Base-by-base conservation (phyloP, 2,888 invertebrate species). In the Eupithecia pulchellata region DNA sequence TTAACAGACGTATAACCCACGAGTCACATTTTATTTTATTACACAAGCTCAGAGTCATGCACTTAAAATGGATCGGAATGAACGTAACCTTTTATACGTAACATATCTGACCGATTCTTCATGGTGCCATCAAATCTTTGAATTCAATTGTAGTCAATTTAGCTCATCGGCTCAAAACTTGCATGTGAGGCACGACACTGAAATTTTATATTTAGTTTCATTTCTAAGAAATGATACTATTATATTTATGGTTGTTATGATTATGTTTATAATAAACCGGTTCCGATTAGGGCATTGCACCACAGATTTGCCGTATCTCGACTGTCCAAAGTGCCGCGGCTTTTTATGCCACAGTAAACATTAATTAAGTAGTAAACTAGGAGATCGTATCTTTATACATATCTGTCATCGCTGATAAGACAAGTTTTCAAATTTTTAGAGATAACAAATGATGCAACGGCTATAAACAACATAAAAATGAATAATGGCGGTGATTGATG, bases 141-240 rank as follows among this genome's bases (percentile, higher is more conserved):
- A 81, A 86, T 84, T 87, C 93, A 92, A 93, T 93, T 93, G 93
- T 90, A 81, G 80, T 82, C 86, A 86, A 90, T 89, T 90, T 89
- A 89, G 85, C 86, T 87, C 88, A 90, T 90, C 91, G 89, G 89
- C 82, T 86, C 86, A 86, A 87, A 89, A 86, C 79, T 84, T 87
- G 84, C 85, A 86, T 88, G 86, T 88, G 89, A 90, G 89, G 87
- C 88, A 87, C 83, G 84, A 83, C 87, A 89, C 90, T 89, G 88
- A 89, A 88, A 84, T 86, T 93, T 92, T 92, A 92, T 91, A 88
- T 91, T 87, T 83, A 82, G 81, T 88, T 93, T 93, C 92, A 92
- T 92, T 89, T 89, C 86, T 82, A 88, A 87, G 89, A 92, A 92
- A 93, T 91, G 90, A 91, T 91, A 86, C 88, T 85, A 88, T 92